Evolutionary conservation across 2,888 invertebrate genomes (phyloP), one percentile per base, ranked within the genome.

Genomic region (Eupithecia vulgata): DNA sequence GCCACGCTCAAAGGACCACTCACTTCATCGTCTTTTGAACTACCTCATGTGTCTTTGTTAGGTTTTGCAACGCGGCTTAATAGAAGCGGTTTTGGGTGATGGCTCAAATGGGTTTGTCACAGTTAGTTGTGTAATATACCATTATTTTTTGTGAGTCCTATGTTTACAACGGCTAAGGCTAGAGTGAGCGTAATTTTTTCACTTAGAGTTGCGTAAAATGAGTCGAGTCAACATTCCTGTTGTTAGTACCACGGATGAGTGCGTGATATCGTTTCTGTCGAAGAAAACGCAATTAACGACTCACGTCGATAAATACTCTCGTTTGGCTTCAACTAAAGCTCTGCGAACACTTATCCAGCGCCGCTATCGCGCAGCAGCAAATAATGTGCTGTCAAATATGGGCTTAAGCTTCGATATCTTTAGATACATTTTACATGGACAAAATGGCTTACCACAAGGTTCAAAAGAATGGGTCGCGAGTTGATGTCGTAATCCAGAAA

Each of bases 1-100:
- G 77, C 81, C 79, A 4, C 80, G 88, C 89, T 64, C 35, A 89
- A 88, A 89, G 86, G 86, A 80, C 87, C 85, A 88, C 87, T 84
- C 84, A 83, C 83, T 87, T 86, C 87, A 85, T 87, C 89, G 87
- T 86, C 88, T 57, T 88, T 89, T 90, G 90, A 88, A 75, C 75
- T 67, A 69, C 45, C 70, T 52, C 30, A 34, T 70, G 67, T 67
- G 68, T 72, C 70, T 70, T 70, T 70, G 67, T 72, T 65, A 65
- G 75, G 67, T 72, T 75, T 70, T 70, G 70, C 75, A 37, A 42
- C 69, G 66, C 48, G 25, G 68, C 64, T 37, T n/a, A n/a, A 64
- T 64, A 61, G 61, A 61, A 61, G 59, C n/a, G 42, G 21, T 15
- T 37, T 40, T 17, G 59, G 68, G 48, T 52, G 30, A 67, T 67